A percentile compares a stretch with the other conserved stretches of the same genome.
Conservation (phyloP, 1,140 invertebrate species). For the Drosophila nikananu region DNA sequence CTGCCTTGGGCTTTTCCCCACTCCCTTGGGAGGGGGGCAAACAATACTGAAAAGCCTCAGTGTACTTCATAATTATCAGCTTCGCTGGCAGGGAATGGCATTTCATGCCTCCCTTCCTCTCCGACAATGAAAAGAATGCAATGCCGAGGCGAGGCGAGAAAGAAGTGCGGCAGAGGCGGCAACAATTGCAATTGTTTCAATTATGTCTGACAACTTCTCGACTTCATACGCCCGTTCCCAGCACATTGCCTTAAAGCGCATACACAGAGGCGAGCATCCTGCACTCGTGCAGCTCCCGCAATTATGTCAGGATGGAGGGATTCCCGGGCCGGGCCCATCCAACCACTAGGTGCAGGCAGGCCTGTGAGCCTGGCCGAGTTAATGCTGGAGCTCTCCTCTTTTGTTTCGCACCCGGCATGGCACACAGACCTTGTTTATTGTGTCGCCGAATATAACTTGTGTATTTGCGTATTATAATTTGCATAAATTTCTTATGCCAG, state of each 20-base stretch:
- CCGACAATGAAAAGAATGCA: constrained; percentile 15
- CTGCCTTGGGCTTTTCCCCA: too few species aligned
- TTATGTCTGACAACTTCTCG: constrained; percentile 61
- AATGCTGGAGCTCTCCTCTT: constrained; percentile 41
- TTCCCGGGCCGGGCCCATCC: neutral
- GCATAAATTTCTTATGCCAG: constrained; percentile 68
- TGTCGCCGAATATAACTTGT: constrained; percentile 69
- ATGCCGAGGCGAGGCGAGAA: constrained; percentile 9
- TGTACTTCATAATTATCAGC: constrained; percentile 39
- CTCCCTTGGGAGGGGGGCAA: neutral
- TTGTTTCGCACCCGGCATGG: constrained; percentile 53
- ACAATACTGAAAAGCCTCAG: constrained; percentile 16
- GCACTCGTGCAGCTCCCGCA: constrained; percentile 54
- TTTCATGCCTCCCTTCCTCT: constrained; percentile 24
- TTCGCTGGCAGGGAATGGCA: constrained; percentile 28
- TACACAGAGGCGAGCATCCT: constrained; percentile 5
- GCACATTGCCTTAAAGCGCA: constrained; percentile 29
- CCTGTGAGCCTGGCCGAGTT: constrained; percentile 43
- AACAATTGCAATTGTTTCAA: constrained; percentile 74
- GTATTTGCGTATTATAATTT: constrained; percentile 82
- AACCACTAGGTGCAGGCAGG: neutral
- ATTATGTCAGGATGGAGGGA: constrained; percentile 62
- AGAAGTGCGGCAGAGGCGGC: constrained; percentile 21
- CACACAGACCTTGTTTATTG: constrained; percentile 76
- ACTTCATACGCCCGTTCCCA: constrained; percentile 36